A percentile compares a stretch with the other conserved stretches of the same genome.
phyloP scores from a whole-genome alignment of 1,140 invertebrate species.

The Drosophila trapezifrons region DNA sequence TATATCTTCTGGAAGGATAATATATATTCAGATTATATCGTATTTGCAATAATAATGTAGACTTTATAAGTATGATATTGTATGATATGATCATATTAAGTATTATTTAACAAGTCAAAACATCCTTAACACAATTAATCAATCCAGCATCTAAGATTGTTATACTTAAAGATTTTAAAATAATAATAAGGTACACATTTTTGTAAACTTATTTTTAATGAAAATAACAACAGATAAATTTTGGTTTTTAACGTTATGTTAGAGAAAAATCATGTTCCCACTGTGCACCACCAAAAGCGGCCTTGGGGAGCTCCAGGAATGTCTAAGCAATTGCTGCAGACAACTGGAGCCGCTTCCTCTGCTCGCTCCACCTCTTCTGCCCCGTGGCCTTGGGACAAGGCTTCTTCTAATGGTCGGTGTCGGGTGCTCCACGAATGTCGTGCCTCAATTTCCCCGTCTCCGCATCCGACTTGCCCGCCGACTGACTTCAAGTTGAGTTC shows the following conservation, averaged over 20 bases:
- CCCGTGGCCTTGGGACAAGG: constrained; percentile 34
- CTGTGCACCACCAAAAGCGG: constrained; percentile 31
- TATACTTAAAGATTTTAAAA: too few relatives aligned
- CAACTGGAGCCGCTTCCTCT: constrained; percentile 42
- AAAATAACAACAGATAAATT: too few relatives aligned
- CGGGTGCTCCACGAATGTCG: constrained; percentile 27
- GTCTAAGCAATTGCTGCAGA: constrained; percentile 34
- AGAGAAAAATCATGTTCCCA: neutral
- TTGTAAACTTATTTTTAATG: neutral
- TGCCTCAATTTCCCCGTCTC: constrained; percentile 2
- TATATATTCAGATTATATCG: too few relatives aligned
- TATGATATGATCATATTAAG: too few relatives aligned
- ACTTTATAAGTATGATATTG: too few relatives aligned
- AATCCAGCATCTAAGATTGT: too few relatives aligned
- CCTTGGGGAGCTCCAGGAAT: constrained; percentile 42
- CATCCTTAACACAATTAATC: too few relatives aligned
- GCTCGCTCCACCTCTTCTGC: constrained; percentile 2
- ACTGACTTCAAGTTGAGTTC: neutral
- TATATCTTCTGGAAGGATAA: too few relatives aligned
- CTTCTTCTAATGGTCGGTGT: constrained; percentile 39
- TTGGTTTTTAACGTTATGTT: neutral
- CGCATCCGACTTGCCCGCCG: neutral
- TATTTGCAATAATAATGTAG: too few relatives aligned
- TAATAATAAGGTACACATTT: too few relatives aligned
- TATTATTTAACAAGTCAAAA: too few relatives aligned